phyloP scores from a whole-genome alignment of 2,888 invertebrate genomes.

The Platycheirus albimanus region DNA sequence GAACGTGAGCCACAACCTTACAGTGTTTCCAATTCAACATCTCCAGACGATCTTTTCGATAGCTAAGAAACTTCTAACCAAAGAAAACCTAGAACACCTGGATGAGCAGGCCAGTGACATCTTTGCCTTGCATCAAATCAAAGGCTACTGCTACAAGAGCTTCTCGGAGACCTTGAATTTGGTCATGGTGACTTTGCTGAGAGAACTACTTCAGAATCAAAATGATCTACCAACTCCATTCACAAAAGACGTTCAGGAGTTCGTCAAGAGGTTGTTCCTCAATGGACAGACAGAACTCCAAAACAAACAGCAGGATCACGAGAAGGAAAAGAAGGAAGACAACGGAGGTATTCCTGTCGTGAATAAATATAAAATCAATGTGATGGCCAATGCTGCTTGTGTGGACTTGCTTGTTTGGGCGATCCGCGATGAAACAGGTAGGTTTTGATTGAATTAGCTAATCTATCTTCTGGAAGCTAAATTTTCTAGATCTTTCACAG shows the following conservation, averaged over 20 bases:
- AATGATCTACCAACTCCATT: conserved; percentile 94
- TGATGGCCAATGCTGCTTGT: conserved; percentile 98
- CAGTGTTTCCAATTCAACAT: conserved; percentile 86
- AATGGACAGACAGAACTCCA: conserved; percentile 97
- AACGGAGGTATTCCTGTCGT: conserved; percentile 88
- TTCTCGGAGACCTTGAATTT: conserved; percentile 97
- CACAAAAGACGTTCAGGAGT: conserved; percentile 96
- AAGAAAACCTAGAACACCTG: conserved; percentile 90
- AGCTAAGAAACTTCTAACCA: conserved; percentile 93
- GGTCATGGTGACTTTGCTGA: conserved; percentile 94
- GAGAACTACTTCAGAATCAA: conserved; percentile 95
- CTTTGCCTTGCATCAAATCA: conserved; percentile 87
- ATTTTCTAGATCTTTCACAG: conserved; percentile 84
- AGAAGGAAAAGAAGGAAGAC: conserved; percentile 91
- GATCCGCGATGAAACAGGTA: conserved; percentile 97
- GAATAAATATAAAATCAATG: conserved; percentile 96
- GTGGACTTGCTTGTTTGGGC: conserved; percentile 99
- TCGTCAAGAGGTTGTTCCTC: conserved; percentile 93
- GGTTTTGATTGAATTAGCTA: conserved; percentile 73
- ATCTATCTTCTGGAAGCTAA: conserved; percentile 42
- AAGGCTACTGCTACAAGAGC: conserved; percentile 95
- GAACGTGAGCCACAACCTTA: conserved; percentile 83
- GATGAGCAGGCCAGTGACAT: conserved; percentile 94
- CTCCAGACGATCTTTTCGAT: conserved; percentile 90
- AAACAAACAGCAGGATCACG: conserved; percentile 92